phyloP scores from a whole-genome alignment of 2,113 vertebrate species.

The Rissa tridactyla region DNA sequence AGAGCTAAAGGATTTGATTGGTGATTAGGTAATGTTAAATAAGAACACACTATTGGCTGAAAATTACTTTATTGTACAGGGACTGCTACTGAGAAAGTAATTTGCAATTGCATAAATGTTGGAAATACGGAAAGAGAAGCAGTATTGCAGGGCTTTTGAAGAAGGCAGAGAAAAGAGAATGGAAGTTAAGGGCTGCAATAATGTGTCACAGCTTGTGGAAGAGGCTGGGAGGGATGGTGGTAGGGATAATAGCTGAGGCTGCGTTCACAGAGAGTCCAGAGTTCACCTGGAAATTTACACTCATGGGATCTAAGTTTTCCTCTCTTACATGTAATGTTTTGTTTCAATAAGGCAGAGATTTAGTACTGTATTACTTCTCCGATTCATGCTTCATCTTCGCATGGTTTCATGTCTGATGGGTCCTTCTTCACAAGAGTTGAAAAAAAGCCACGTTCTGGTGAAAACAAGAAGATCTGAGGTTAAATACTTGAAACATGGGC shows the following conservation, averaged over 20 bases:
- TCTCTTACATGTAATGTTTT: neutral
- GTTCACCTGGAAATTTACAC: neutral
- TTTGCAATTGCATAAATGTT: neutral
- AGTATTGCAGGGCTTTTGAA: neutral
- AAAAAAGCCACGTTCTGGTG: conserved; percentile 68
- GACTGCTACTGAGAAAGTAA: neutral
- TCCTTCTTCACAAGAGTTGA: conserved; percentile 65
- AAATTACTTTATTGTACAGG: conserved; percentile 45
- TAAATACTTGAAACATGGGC: neutral
- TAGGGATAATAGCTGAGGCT: neutral
- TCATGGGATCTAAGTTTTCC: neutral
- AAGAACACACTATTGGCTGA: neutral
- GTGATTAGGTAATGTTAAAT: neutral
- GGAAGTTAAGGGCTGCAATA: neutral
- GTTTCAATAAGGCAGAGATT: neutral
- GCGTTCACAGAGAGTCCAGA: rapidly evolving
- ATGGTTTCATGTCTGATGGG: conserved; percentile 64
- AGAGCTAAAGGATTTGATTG: neutral
- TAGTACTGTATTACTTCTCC: neutral
- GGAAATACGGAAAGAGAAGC: neutral
- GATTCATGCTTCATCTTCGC: conserved; percentile 5
- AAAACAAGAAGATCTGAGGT: neutral
- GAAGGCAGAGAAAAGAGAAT: neutral
- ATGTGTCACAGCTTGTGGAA: neutral
- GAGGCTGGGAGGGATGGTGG: neutral